These are phyloP conservation scores for Pristis pectinata DNA, from an alignment of 2,797 vertebrate genomes.

Conservation along the genomic window DNA sequence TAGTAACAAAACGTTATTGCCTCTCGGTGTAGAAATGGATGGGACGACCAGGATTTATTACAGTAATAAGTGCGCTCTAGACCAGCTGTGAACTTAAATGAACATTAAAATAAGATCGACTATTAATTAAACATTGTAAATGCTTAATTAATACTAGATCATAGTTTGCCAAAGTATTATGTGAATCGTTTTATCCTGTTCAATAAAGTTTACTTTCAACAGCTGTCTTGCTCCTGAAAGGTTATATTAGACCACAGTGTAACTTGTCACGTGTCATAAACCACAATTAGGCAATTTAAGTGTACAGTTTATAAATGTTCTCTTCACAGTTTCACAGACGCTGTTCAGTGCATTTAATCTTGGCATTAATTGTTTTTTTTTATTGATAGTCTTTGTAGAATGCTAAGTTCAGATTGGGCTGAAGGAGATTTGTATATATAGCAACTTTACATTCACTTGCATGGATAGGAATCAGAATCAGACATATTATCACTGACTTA, in stretches of 20 bases:
- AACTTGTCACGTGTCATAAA: background rate
- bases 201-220: conserved; percentile 33
- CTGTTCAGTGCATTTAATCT: background rate
- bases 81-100: conserved; percentile 32
- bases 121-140: conserved; percentile 32
- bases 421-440: background rate
- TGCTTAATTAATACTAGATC: conserved; percentile 6
- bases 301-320: background rate
- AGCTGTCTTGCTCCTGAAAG: conserved; percentile 7
- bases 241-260: background rate
- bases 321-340: background rate
- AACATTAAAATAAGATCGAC: conserved; percentile 28
- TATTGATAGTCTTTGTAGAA: background rate
- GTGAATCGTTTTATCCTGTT: background rate
- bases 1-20: conserved; percentile 10
- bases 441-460: background rate
- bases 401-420: background rate
- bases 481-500: too few relatives aligned
- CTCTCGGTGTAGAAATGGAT: background rate
- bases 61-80: background rate
- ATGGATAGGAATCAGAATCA: too few relatives aligned
- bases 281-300: conserved; percentile 9
- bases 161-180: conserved; percentile 19
- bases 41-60: background rate
- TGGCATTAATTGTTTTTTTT: conserved; percentile 15